Conservation (phyloP, 1,140 invertebrate genomes). For the Bombyx mandarina region DNA sequence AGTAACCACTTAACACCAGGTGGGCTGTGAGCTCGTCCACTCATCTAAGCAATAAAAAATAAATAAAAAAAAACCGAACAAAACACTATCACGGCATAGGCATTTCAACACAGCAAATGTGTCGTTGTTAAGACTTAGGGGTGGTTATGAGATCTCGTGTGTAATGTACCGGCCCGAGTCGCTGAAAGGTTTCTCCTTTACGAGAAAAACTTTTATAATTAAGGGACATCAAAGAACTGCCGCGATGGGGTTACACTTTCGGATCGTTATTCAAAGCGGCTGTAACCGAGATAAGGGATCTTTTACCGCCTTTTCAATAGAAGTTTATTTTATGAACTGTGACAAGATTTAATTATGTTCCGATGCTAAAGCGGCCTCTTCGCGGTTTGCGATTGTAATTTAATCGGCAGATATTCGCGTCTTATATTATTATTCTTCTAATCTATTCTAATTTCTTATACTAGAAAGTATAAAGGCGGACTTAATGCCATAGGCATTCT, state of each 20-base stretch:
- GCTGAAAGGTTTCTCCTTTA: constrained; percentile 50
- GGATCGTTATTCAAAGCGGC: constrained; percentile 58
- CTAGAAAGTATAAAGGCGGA: too few relatives aligned
- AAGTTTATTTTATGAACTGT: constrained; percentile 58
- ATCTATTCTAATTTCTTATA: too few relatives aligned
- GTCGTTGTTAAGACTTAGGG: background rate
- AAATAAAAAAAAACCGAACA: too few relatives aligned
- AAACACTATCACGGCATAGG: too few relatives aligned
- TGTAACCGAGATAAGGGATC: constrained; percentile 59
- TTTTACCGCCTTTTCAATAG: constrained; percentile 51
- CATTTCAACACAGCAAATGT: background rate
- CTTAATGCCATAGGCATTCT: too few relatives aligned
- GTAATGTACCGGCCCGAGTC: constrained; percentile 31
- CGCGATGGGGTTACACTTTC: constrained; percentile 59
- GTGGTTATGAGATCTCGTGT: constrained; percentile 7
- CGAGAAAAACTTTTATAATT: constrained; percentile 66
- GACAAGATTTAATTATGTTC: constrained; percentile 26
- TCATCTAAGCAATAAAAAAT: too few relatives aligned
- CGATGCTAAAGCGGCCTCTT: too few relatives aligned
- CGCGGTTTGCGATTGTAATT: too few relatives aligned
- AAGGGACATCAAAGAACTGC: constrained; percentile 63
- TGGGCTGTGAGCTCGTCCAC: too few relatives aligned
- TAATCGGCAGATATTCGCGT: too few relatives aligned
- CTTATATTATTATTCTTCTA: too few relatives aligned
- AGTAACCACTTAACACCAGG: too few relatives aligned